These are phyloP conservation scores for Hippoglossus hippoglossus DNA, from an alignment of 2,797 vertebrate genomes.

Conservation along the genomic window DNA sequence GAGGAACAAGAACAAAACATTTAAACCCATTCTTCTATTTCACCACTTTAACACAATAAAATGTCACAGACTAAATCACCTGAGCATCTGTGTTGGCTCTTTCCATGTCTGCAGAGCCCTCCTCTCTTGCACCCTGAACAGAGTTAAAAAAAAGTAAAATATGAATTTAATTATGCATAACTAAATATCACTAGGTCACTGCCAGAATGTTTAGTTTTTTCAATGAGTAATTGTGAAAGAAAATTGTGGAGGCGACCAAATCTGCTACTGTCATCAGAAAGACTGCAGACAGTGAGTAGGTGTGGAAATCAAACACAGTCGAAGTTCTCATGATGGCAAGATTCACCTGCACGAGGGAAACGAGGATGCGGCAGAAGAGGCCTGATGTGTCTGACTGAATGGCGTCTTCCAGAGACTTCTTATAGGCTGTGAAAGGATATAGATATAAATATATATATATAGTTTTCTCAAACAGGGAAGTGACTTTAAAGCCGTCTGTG, in stretches of 20 bases:
- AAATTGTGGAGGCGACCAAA: too few species aligned
- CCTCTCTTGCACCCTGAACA: constrained; percentile 91
- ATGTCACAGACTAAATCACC: constrained; percentile 76
- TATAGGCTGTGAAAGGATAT: constrained; percentile 82
- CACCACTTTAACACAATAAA: constrained; percentile 1
- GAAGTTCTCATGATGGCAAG: constrained; percentile 48
- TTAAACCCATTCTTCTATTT: constrained; percentile 7
- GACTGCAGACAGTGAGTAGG: constrained; percentile 46
- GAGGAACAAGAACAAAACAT: constrained; percentile 27
- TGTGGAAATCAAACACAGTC: constrained; percentile 50
- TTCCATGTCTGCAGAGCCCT: constrained; percentile 86
- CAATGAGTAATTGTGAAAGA: too few species aligned
- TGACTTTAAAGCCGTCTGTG: background rate
- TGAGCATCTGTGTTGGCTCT: constrained; percentile 89
- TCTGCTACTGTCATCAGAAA: background rate
- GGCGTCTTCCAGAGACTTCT: constrained; percentile 91
- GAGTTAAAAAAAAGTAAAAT: constrained; percentile 1
- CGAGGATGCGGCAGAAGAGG: constrained; percentile 92
- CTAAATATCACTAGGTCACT: background rate
- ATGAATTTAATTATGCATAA: background rate
- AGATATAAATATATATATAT: background rate
- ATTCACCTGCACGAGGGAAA: constrained; percentile 92
- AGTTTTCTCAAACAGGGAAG: background rate
- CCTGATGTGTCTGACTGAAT: constrained; percentile 95
- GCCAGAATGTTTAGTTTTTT: background rate